A percentile compares a stretch with the other conserved stretches of the same genome.
Conservation (phyloP, 2,113 vertebrate genomes). For the Euleptes europaea region DNA sequence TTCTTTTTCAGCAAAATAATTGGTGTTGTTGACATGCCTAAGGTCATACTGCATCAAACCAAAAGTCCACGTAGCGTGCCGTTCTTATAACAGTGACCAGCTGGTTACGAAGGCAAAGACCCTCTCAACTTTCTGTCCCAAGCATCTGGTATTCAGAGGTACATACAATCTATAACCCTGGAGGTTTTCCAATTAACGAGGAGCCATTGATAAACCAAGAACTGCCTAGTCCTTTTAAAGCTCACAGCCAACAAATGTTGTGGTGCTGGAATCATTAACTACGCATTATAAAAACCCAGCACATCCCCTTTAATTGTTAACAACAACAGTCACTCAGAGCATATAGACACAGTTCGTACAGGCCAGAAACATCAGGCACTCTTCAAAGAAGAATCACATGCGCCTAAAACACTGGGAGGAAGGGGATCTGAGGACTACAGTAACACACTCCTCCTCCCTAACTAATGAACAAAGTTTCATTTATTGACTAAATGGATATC, state of each 20-base stretch:
- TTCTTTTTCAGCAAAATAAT: neutral
- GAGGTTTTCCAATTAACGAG: neutral
- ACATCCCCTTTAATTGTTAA: too few relatives aligned
- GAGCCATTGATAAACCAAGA: neutral
- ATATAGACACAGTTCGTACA: too few relatives aligned
- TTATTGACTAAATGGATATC: too few relatives aligned
- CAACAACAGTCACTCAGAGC: too few relatives aligned
- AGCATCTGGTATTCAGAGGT: neutral
- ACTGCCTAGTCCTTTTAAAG: neutral
- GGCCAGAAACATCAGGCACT: too few relatives aligned
- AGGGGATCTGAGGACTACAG: too few relatives aligned
- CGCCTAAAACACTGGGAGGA: too few relatives aligned
- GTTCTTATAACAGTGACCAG: neutral
- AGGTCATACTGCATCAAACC: neutral
- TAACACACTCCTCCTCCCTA: too few relatives aligned
- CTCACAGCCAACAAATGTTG: neutral
- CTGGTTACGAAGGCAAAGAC: neutral
- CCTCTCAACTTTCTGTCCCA: too few relatives aligned
- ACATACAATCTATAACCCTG: neutral
- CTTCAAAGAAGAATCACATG: too few relatives aligned
- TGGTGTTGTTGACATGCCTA: neutral
- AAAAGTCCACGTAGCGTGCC: neutral
- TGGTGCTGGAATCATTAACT: neutral
- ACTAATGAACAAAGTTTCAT: too few relatives aligned
- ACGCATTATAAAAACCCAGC: slow-evolving; percentile 1